Conservation (phyloP, 1,140 invertebrate species). For the Penaeus vannamei region DNA sequence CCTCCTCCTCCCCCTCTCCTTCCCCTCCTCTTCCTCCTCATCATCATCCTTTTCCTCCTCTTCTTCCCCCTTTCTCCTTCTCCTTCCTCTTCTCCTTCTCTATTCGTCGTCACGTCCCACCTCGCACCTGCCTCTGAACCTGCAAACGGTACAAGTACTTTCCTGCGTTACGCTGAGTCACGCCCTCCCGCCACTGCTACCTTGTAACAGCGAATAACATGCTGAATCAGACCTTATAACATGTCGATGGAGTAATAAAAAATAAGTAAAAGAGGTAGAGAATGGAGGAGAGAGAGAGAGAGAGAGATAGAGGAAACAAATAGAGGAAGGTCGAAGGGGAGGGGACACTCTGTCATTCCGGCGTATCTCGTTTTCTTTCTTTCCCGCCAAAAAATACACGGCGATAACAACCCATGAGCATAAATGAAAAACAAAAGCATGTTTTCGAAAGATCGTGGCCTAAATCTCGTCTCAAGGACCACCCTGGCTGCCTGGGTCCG, state of each 20-base stretch:
- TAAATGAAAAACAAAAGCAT: too few species aligned
- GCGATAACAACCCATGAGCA: too few species aligned
- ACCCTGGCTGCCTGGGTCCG: too few species aligned
- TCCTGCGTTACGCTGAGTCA: too few species aligned
- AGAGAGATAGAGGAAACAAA: neutral
- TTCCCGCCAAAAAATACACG: neutral
- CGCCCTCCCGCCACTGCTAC: too few species aligned
- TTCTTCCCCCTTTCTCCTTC: neutral
- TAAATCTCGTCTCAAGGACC: too few species aligned
- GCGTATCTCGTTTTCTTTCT: neutral
- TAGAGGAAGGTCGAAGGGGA: neutral
- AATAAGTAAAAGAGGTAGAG: neutral
- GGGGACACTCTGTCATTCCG: neutral
- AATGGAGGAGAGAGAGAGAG: neutral
- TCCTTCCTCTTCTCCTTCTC: neutral
- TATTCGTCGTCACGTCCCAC: neutral
- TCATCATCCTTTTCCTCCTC: too few species aligned
- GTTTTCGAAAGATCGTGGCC: too few species aligned
- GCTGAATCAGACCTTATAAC: too few species aligned
- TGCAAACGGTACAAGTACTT: too few species aligned
- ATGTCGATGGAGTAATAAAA: neutral
- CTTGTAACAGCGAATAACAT: too few species aligned
- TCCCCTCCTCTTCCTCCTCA: neutral
- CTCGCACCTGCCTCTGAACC: neutral
- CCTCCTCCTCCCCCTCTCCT: neutral